Evolutionary conservation across 2,113 vertebrate species (phyloP).

Genomic region (Centropristis striata): DNA sequence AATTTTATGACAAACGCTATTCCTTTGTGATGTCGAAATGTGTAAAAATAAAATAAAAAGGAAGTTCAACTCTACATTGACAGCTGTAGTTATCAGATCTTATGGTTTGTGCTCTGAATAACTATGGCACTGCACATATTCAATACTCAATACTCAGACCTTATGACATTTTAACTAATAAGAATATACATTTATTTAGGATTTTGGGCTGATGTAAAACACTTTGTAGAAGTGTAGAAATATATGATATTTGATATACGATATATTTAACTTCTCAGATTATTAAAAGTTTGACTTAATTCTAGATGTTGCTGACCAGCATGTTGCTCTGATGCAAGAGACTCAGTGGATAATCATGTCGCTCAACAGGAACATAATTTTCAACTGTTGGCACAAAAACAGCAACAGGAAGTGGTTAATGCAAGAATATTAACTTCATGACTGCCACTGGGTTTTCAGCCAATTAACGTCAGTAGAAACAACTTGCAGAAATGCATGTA

Average conservation of each 20-base stretch:
- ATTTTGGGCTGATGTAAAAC: neutral
- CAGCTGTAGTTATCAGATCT: slow-evolving; percentile 1
- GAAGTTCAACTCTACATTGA: neutral
- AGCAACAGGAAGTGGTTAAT: slow-evolving; percentile 8
- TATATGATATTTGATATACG: too few relatives aligned
- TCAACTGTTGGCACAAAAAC: neutral
- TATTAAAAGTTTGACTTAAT: neutral
- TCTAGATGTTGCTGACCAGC: neutral
- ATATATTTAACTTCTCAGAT: too few relatives aligned
- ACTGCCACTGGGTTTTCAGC: neutral
- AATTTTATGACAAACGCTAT: slow-evolving; percentile 11
- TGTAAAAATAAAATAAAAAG: slow-evolving; percentile 7
- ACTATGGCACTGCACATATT: slow-evolving; percentile 4
- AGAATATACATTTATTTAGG: slow-evolving; percentile 1
- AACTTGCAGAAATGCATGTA: neutral
- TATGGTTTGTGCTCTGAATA: slow-evolving; percentile 14
- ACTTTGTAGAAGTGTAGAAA: too few relatives aligned
- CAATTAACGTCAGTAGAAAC: neutral
- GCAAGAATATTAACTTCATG: neutral
- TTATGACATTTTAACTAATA: neutral
- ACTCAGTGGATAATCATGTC: neutral
- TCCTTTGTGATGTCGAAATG: slow-evolving; percentile 11
- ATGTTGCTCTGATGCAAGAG: neutral
- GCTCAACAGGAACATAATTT: neutral
- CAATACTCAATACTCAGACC: neutral